Conservation (phyloP, 2,888 invertebrate genomes). For the Conchocele bisecta region DNA sequence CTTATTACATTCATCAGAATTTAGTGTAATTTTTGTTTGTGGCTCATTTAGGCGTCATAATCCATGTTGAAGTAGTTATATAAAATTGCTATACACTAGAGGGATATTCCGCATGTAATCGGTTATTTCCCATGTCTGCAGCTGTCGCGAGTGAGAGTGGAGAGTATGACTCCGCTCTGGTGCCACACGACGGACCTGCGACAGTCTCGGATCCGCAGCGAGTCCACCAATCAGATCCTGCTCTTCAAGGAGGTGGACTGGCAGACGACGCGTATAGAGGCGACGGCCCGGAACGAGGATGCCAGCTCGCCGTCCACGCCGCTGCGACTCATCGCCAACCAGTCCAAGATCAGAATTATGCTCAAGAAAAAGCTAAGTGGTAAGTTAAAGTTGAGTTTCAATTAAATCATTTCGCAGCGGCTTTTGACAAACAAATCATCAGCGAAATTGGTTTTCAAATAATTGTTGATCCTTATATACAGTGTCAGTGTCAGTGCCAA, state of each 20-base stretch:
- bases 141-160: conserved; percentile 96
- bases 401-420: neutral
- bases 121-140: too few relatives aligned
- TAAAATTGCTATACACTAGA: too few relatives aligned
- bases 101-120: too few relatives aligned
- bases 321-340: conserved; percentile 94
- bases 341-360: conserved; percentile 96
- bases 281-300: conserved; percentile 88
- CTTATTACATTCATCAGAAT: too few relatives aligned
- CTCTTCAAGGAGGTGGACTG: conserved; percentile 97
- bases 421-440: too few relatives aligned
- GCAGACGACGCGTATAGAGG: conserved; percentile 98
- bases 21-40: too few relatives aligned
- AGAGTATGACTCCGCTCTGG: conserved; percentile 97
- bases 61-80: too few relatives aligned
- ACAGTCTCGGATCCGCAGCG: conserved; percentile 95
- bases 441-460: too few relatives aligned
- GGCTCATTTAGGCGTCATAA: too few relatives aligned
- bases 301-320: conserved; percentile 86
- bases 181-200: conserved; percentile 91
- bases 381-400: too few relatives aligned
- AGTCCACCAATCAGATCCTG: conserved; percentile 93
- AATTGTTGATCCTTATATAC: too few relatives aligned
- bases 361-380: conserved; percentile 96
- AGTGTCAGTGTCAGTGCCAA: too few relatives aligned